Conservation (phyloP, 2,797 vertebrate genomes). For the Phrynocephalus guinanensis region DNA sequence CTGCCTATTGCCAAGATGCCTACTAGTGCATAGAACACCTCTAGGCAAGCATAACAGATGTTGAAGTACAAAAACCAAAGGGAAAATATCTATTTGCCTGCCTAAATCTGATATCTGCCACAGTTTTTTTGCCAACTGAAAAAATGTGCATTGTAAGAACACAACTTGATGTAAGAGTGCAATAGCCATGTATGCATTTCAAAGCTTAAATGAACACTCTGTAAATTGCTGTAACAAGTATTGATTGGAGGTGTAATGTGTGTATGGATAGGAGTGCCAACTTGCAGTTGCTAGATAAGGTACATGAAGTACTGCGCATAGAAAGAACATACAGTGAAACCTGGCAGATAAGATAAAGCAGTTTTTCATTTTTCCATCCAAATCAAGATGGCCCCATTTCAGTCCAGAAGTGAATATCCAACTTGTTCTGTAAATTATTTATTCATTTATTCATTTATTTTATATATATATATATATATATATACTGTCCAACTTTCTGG, state of each 20-base stretch:
- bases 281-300: neutral
- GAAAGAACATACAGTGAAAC: too few species aligned
- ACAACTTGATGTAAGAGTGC: neutral
- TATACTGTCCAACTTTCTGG: too few species aligned
- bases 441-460: too few species aligned
- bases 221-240: neutral
- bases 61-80: slow-evolving; percentile 14
- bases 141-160: neutral
- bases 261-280: neutral
- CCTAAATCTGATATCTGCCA: neutral
- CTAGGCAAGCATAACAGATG: slow-evolving; percentile 34
- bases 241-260: neutral
- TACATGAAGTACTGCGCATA: neutral
- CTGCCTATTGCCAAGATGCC: slow-evolving; percentile 5
- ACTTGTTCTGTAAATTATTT: neutral
- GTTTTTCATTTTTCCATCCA: neutral
- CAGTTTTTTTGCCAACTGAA: slow-evolving; percentile 6
- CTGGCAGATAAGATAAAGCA: neutral
- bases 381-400: neutral
- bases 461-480: too few species aligned
- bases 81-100: slow-evolving; percentile 9
- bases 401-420: neutral
- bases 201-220: neutral
- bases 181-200: neutral
- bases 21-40: neutral